A percentile compares a stretch with the other conserved stretches of the same genome.
These are phyloP conservation scores for Pocillopora grandis DNA, from an alignment of 92 coral and sea anemone species.

Conservation along the genomic window DNA sequence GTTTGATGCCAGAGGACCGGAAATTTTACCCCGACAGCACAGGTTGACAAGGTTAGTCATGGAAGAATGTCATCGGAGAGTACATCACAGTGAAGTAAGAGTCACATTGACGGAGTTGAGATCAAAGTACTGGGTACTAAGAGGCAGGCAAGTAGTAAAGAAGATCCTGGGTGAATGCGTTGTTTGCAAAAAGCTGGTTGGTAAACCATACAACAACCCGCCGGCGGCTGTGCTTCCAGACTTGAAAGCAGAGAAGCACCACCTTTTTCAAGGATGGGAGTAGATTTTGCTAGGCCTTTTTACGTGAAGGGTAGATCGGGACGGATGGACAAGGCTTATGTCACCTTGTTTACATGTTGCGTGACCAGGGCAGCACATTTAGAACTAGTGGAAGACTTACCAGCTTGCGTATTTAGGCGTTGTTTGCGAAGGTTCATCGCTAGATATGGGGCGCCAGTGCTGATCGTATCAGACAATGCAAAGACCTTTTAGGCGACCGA, in stretches of 20 bases:
- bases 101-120: conserved; percentile 52
- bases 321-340: conserved; percentile 10
- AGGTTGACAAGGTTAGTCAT: conserved; percentile 28
- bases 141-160: conserved; percentile 55
- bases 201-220: conserved; percentile 26
- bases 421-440: conserved; percentile 38
- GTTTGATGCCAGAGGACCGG: conserved; percentile 35
- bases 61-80: conserved; percentile 40
- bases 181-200: conserved; percentile 28
- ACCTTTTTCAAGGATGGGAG: conserved; percentile 47
- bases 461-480: conserved; percentile 45
- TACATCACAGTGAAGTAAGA: conserved; percentile 54
- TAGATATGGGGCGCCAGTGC: conserved; percentile 26
- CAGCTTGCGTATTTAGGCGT: conserved; percentile 12
- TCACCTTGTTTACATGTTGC: conserved; percentile 44
- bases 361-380: conserved; percentile 46
- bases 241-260: conserved; percentile 29
- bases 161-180: conserved; percentile 27
- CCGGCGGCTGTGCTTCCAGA: conserved; percentile 33
- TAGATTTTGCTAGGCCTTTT: conserved; percentile 54
- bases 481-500: conserved; percentile 33
- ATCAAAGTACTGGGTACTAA: conserved; percentile 60
- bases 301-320: conserved; percentile 10
- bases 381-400: conserved; percentile 29
- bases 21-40: conserved; percentile 40